Evolutionary conservation across 2,113 vertebrate genomes (phyloP), one percentile per base, ranked within the genome.

Genomic region (Cryptotis parvus): DNA sequence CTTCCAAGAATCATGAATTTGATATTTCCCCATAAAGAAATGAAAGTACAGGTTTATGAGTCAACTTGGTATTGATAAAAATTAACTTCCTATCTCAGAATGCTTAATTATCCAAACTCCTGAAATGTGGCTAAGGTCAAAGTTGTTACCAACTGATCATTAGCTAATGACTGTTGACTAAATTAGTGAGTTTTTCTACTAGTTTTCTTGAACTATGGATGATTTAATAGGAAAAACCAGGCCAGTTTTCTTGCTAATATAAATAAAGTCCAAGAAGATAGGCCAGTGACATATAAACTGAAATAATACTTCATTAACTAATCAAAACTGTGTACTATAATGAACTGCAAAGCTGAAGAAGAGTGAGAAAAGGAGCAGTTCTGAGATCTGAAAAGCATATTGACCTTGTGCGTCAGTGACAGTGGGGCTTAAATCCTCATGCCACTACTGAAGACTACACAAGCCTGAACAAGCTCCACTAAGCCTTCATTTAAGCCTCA

Each of bases 91-190:
- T 78, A 52, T 85, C 74, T 75, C 58, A 43, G 15, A 73, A 29
- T 31, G 15, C 90, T 92, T 91, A 76, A 70, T 79, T 91, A 35
- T 29, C 68, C 76, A 69, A 61, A 76, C 72, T 81, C 81, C 81
- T 75, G 55, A 79, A 85, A 37, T 29, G 35, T 66, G 35, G n/a
- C n/a, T 88, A 55, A 91, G 52, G 69, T 82, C 78, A 65, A 78
- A 75, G n/a, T 70, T 95, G 76, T 80, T 84, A 52, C 74, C 37
- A 90, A 94, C 11, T 2, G 31, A 65, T 79, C 39, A 43, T 87
- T 92, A 79, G n/a, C 69, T 87, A 85, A 86, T 65, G 37, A 81
- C 37, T 29, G 10, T 39, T 63, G 84, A 52, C 84, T 68, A 45
- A 55, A 41, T 66, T 29, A 87, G 11, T 43, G 52, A 29, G 35